Conservation (phyloP, 2,888 invertebrate genomes). For the Ophioninae sp. region DNA sequence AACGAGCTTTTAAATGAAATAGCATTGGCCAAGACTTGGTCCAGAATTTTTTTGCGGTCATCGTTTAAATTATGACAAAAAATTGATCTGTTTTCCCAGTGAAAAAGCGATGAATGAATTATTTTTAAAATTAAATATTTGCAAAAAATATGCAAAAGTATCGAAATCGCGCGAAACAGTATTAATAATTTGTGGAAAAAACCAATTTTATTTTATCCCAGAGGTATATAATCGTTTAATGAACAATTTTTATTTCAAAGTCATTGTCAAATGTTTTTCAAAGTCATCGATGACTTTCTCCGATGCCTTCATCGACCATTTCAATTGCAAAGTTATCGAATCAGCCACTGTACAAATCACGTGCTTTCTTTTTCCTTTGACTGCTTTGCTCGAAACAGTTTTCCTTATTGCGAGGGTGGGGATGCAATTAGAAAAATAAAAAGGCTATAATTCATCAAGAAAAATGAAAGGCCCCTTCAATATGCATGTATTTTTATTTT, state of each 20-base stretch:
- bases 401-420: constrained; percentile 6
- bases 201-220: neutral
- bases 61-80: no score
- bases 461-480: neutral
- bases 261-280: neutral
- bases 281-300: neutral
- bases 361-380: constrained; percentile 33
- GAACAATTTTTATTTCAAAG: neutral
- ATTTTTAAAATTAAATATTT: neutral
- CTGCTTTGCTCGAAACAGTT: constrained; percentile 33
- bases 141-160: neutral
- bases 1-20: no score
- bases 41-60: no score
- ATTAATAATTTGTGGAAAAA: neutral
- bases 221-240: neutral
- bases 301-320: constrained; percentile 14
- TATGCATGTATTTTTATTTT: constrained; percentile 18
- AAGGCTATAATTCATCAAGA: constrained; percentile 10
- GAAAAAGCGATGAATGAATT: neutral
- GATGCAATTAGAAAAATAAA: neutral
- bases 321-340: constrained; percentile 10
- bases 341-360: constrained; percentile 17
- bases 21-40: no score
- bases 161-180: neutral
- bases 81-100: no score